Evolutionary conservation across 2,797 vertebrate species (phyloP).

Genomic region (Xiphophorus birchmanni): DNA sequence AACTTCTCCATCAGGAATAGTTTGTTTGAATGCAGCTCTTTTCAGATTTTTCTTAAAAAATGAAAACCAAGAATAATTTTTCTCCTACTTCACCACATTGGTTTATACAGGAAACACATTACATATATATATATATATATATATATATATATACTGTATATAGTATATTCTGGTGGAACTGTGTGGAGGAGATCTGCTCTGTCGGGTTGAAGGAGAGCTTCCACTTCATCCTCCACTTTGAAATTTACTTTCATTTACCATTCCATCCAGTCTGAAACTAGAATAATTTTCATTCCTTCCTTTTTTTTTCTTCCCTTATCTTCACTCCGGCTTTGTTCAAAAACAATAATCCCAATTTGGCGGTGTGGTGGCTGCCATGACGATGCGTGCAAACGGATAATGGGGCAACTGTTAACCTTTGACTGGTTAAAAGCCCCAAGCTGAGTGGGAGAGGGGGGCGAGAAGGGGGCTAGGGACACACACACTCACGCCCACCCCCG

Average conservation of each 20-base stretch:
- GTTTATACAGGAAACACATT: no score
- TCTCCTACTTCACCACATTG: background rate
- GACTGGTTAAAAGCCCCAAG: slow-evolving; percentile 77
- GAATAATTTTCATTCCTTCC: background rate
- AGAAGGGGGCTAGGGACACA: slow-evolving; percentile 14
- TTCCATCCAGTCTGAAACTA: slow-evolving; percentile 17
- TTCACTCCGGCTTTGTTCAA: slow-evolving; percentile 16
- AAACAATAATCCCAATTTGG: slow-evolving; percentile 68
- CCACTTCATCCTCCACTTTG: no score
- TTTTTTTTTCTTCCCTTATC: background rate
- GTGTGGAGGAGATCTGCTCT: no score
- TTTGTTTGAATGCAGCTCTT: background rate
- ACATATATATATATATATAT: no score
- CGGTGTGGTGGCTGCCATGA: slow-evolving; percentile 74
- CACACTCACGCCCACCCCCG: slow-evolving; percentile 59
- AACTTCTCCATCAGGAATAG: background rate
- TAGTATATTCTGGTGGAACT: no score
- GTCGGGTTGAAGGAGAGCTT: no score
- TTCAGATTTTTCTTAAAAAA: background rate
- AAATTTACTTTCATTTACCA: background rate
- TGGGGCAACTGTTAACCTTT: slow-evolving; percentile 81
- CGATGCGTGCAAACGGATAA: slow-evolving; percentile 73
- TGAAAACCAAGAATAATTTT: background rate
- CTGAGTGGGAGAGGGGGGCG: slow-evolving; percentile 54
- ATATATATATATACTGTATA: no score